Conservation (phyloP, 2,797 vertebrate species). For the Rhabdophis nuchalis region DNA sequence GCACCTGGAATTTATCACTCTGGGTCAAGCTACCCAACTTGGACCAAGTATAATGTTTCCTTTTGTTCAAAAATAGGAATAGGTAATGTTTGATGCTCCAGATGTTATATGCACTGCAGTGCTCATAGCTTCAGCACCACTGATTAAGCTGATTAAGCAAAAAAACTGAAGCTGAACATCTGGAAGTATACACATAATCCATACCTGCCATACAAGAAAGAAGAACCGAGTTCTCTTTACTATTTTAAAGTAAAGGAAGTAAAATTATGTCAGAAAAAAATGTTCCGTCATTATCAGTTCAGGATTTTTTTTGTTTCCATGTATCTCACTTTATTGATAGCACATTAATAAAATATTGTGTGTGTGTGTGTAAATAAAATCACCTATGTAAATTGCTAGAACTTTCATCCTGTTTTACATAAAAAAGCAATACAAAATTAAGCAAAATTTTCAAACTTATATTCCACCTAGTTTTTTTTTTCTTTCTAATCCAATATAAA, state of each 20-base stretch:
- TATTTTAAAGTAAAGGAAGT: not conserved
- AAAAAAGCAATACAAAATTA: not conserved
- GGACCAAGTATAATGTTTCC: not conserved
- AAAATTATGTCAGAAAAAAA: not conserved
- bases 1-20: not conserved
- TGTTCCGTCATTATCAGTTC: not conserved
- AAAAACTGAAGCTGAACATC: not conserved
- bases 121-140: not conserved
- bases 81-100: not conserved
- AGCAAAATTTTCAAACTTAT: conserved; percentile 3
- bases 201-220: not conserved
- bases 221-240: not conserved
- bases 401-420: not conserved
- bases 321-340: not conserved
- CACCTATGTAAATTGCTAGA: not conserved
- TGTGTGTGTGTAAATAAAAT: no score
- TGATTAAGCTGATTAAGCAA: not conserved
- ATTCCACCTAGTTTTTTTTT: not conserved
- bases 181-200: not conserved
- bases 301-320: not conserved
- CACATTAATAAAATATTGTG: not conserved
- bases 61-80: not conserved
- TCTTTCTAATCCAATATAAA: conserved; percentile 16
- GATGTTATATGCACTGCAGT: not conserved
- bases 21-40: not conserved